These are phyloP conservation scores for Linurgus olivaceus DNA, from an alignment of 2,797 vertebrate species.

Conservation along the genomic window DNA sequence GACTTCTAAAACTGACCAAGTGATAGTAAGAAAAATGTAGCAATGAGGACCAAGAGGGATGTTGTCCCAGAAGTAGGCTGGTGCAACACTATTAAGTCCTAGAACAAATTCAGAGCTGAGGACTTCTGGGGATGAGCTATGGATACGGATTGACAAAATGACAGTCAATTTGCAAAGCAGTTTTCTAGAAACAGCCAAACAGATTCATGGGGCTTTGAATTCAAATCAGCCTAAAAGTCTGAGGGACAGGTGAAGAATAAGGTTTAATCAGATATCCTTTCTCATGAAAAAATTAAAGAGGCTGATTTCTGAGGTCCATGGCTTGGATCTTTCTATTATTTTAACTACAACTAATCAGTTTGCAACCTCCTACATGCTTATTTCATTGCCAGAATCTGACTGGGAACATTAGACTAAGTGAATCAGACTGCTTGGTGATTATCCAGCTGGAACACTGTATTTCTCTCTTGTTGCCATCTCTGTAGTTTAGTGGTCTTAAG, in stretches of 20 bases:
- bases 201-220: not conserved
- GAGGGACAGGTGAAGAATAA: not conserved
- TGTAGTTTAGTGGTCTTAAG: conserved; percentile 19
- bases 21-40: not conserved
- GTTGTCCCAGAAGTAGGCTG: not conserved
- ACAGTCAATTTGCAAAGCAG: not conserved
- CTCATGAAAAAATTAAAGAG: not conserved
- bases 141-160: not conserved
- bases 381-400: conserved; percentile 58
- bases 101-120: not conserved
- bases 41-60: not conserved
- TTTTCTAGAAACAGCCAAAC: not conserved
- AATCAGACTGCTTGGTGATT: conserved; percentile 58
- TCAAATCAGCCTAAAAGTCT: not conserved
- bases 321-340: conserved; percentile 31
- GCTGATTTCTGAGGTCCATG: not conserved
- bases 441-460: conserved; percentile 52
- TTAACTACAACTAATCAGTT: conserved; percentile 58
- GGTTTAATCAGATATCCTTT: not conserved
- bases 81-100: not conserved
- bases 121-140: not conserved
- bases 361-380: conserved; percentile 39
- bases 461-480: conserved; percentile 34
- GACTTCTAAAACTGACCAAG: not conserved
- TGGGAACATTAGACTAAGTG: conserved; percentile 58